Evolutionary conservation across 2,797 vertebrate genomes (phyloP).

Genomic region (Saxicola maurus): DNA sequence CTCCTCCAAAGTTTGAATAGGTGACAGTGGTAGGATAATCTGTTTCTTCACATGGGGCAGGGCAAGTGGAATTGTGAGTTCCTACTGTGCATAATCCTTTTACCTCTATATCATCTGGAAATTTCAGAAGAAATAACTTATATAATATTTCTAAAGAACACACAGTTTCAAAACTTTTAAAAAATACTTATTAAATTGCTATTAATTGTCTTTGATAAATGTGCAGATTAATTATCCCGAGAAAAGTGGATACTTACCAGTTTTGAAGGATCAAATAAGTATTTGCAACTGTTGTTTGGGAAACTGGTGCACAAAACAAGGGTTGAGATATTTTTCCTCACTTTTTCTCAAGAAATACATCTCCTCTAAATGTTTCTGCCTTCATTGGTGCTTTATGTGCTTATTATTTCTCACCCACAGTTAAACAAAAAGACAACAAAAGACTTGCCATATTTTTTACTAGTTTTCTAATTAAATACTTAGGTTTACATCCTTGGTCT

Average conservation of each 20-base stretch:
- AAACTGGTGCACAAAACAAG: neutral
- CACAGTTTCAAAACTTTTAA: neutral
- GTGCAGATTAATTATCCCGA: neutral
- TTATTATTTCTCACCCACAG: neutral
- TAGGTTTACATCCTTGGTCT: neutral
- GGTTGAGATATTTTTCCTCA: neutral
- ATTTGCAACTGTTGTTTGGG: neutral
- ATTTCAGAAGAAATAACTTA: neutral
- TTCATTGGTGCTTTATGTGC: neutral
- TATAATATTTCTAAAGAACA: neutral
- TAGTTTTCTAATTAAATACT: neutral
- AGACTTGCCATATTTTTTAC: neutral
- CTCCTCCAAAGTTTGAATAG: conserved; percentile 73
- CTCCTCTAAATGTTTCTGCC: neutral
- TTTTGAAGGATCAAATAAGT: neutral
- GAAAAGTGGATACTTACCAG: neutral
- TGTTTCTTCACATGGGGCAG: conserved; percentile 71
- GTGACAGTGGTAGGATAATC: conserved; percentile 68
- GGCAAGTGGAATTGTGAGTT: conserved; percentile 75
- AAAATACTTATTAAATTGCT: neutral
- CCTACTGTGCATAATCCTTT: conserved; percentile 68
- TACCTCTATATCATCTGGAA: conserved; percentile 68
- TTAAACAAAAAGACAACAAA: neutral
- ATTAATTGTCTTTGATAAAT: neutral
- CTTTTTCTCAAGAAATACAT: neutral